A percentile compares a stretch with the other conserved stretches of the same genome.
Conservation (phyloP, 2,888 invertebrate genomes). For the Ornithoptera priamus region DNA sequence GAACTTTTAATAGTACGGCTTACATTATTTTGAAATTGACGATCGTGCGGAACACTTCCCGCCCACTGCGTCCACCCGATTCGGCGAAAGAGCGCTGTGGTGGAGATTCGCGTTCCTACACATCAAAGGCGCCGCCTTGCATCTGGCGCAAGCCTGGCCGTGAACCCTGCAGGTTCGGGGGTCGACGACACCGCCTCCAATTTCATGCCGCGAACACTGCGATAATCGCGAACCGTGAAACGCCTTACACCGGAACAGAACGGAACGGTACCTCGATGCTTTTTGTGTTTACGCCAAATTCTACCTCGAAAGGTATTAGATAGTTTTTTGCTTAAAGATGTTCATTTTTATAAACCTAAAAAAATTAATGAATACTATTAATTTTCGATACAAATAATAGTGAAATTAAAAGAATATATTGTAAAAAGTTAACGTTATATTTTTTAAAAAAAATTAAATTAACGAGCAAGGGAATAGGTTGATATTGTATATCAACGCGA, state of each 20-base stretch:
- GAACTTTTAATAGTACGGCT: neutral
- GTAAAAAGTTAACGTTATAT: neutral
- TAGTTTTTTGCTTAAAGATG: too few relatives aligned
- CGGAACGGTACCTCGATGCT: slow-evolving; percentile 26
- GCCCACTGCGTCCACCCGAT: slow-evolving; percentile 4
- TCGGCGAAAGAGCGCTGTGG: slow-evolving; percentile 30
- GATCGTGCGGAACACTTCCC: slow-evolving; percentile 3
- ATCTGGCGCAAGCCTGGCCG: slow-evolving; percentile 56
- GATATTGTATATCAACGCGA: neutral
- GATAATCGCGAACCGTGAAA: slow-evolving; percentile 47
- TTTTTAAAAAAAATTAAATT: neutral
- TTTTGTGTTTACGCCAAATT: slow-evolving; percentile 9
- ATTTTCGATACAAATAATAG: too few relatives aligned
- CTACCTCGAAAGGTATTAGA: neutral
- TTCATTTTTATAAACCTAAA: too few relatives aligned
- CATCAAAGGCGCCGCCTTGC: slow-evolving; percentile 48
- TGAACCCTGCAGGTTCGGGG: slow-evolving; percentile 59
- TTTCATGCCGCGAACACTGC: slow-evolving; percentile 55
- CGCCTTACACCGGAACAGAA: slow-evolving; percentile 26
- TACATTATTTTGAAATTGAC: neutral
- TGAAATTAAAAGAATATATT: too few relatives aligned
- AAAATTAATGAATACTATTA: too few relatives aligned
- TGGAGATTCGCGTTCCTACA: slow-evolving; percentile 28
- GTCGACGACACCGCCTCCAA: slow-evolving; percentile 48
- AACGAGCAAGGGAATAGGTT: neutral